These are phyloP conservation scores for Diarsia brunnea DNA, from an alignment of 2,888 invertebrate genomes.

Conservation along the genomic window DNA sequence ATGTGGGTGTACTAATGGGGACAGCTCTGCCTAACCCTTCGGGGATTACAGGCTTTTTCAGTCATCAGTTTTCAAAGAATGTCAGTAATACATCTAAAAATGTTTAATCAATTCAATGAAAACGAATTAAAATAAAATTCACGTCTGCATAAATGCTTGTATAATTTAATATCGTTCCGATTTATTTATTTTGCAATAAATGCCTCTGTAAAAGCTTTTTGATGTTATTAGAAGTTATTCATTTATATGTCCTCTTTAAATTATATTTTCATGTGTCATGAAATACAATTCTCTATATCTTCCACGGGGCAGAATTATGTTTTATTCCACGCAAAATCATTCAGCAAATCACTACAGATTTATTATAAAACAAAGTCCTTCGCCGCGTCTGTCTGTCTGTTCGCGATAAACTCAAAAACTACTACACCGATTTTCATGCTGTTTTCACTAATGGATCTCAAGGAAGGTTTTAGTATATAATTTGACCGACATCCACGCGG, in stretches of 20 bases:
- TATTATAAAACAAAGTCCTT: too few species aligned
- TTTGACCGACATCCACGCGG: too few species aligned
- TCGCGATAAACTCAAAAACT: too few species aligned
- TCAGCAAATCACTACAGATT: too few species aligned
- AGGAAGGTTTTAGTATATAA: too few species aligned
- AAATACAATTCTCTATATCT: background rate
- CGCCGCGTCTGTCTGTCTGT: too few species aligned
- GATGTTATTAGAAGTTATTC: conserved; percentile 23
- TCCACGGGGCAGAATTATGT: background rate
- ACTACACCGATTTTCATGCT: too few species aligned
- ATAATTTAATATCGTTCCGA: background rate
- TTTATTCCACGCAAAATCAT: background rate
- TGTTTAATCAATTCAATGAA: background rate
- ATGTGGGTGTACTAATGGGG: too few species aligned
- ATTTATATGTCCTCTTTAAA: background rate
- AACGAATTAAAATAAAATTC: background rate
- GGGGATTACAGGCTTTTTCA: background rate
- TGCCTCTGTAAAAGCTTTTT: background rate
- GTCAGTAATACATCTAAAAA: conserved; percentile 19
- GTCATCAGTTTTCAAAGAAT: background rate
- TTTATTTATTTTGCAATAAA: background rate
- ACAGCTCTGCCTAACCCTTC: too few species aligned
- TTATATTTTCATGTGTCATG: background rate
- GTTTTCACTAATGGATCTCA: too few species aligned
- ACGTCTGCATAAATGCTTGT: background rate